A percentile compares a stretch with the other conserved stretches of the same genome.
phyloP scores from a whole-genome alignment of 2,113 vertebrate species.

The Equus quagga region DNA sequence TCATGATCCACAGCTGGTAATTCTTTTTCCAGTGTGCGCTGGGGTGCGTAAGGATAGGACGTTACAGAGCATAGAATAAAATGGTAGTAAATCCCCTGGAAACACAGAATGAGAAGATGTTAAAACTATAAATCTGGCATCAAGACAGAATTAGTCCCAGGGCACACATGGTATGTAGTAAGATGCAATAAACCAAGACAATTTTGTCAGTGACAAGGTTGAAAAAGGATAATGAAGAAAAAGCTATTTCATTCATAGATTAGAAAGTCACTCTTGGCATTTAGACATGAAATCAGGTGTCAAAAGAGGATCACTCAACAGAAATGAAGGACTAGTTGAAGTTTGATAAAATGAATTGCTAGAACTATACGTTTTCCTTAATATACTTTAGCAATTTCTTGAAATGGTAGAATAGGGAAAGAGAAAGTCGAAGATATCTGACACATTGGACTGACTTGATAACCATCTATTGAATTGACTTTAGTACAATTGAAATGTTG shows the following conservation, averaged over 20 bases:
- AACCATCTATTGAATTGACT: not conserved
- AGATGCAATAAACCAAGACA: not conserved
- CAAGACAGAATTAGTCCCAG: not conserved
- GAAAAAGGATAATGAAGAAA: not conserved
- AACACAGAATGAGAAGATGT: not conserved
- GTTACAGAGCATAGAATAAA: not conserved
- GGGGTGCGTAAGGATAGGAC: accelerated
- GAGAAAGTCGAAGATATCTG: not conserved
- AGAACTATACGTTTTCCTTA: not conserved
- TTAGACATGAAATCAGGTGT: not conserved
- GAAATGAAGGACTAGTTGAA: not conserved
- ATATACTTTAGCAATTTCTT: not conserved
- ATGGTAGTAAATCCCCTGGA: not conserved
- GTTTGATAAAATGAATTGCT: not conserved
- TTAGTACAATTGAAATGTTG: not conserved
- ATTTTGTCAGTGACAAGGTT: not conserved
- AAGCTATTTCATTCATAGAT: not conserved
- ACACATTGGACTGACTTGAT: not conserved
- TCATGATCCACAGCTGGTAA: not conserved
- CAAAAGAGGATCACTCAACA: not conserved
- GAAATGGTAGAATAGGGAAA: not conserved
- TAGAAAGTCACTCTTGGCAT: not conserved
- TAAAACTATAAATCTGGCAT: not conserved
- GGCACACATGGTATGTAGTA: not conserved
- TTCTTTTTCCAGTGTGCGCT: not conserved